phyloP scores from a whole-genome alignment of 1,140 invertebrate genomes.

The Pantala flavescens region DNA sequence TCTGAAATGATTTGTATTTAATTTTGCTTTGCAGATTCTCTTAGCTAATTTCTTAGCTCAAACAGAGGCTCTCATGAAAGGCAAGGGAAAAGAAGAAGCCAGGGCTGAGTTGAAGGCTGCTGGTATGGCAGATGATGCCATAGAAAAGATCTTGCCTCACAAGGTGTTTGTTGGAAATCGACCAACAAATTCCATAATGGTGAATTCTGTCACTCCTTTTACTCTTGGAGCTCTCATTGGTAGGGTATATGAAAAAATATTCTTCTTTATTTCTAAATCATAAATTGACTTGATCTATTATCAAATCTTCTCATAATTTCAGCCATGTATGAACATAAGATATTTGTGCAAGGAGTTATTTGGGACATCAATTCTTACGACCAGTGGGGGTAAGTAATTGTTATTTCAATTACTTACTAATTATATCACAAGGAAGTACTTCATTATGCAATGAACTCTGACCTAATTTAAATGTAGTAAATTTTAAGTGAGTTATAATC shows the following conservation, averaged over 20 bases:
- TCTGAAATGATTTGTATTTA: background rate
- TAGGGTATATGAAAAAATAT: conserved; percentile 35
- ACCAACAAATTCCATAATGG: conserved; percentile 95
- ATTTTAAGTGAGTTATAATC: too few relatives aligned
- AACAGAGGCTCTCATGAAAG: conserved; percentile 93
- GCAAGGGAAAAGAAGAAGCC: conserved; percentile 71
- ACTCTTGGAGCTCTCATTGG: conserved; percentile 91
- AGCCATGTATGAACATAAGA: conserved; percentile 98
- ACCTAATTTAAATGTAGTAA: too few relatives aligned
- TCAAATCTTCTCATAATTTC: conserved; percentile 34
- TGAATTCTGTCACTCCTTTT: conserved; percentile 88
- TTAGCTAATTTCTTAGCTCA: conserved; percentile 97
- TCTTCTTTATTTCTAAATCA: background rate
- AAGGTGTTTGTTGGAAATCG: conserved; percentile 96
- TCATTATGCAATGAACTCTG: background rate
- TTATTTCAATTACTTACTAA: background rate
- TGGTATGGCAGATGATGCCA: conserved; percentile 55
- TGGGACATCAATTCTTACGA: conserved; percentile 99
- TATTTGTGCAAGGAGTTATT: conserved; percentile 95
- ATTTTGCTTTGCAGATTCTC: conserved; percentile 63
- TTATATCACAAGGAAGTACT: background rate
- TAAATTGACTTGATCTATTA: background rate
- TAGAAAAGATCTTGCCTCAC: conserved; percentile 80
- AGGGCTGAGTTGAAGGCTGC: conserved; percentile 60
- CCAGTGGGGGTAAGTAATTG: conserved; percentile 83